phyloP scores from a whole-genome alignment of 2,113 vertebrate species.

The Apteryx owenii region DNA sequence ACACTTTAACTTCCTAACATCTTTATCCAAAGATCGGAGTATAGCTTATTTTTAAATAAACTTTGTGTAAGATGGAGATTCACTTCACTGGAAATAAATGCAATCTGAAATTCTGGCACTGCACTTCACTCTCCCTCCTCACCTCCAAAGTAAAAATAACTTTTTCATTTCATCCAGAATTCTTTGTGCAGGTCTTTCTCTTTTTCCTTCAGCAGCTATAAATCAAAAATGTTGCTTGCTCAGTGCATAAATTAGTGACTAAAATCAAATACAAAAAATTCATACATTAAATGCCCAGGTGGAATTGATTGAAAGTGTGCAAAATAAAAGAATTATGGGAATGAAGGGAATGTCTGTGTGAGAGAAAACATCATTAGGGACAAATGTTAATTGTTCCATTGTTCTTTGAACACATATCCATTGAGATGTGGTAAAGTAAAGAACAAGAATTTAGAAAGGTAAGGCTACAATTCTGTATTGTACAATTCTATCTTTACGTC shows the following conservation, averaged over 20 bases:
- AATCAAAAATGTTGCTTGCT: neutral
- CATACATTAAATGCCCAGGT: neutral
- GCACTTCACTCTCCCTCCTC: neutral
- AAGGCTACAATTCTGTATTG: neutral
- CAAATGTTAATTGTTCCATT: neutral
- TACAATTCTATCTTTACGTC: neutral
- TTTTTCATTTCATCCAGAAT: neutral
- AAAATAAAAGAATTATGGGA: neutral
- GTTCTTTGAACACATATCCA: neutral
- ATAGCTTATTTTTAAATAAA: neutral
- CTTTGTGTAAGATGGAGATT: neutral
- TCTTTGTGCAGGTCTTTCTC: neutral
- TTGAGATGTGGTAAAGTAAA: neutral
- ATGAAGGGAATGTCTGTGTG: neutral
- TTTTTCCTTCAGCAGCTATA: neutral
- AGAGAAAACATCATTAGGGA: neutral
- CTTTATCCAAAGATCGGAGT: neutral
- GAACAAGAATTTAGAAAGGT: neutral
- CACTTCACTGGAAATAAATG: neutral
- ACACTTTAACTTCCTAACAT: neutral
- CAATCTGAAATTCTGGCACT: neutral
- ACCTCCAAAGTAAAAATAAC: neutral
- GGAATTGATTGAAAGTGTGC: neutral
- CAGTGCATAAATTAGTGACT: neutral
- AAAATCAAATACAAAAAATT: neutral